Conservation (phyloP, 2,113 vertebrate species). For the Pantherophis guttatus region DNA sequence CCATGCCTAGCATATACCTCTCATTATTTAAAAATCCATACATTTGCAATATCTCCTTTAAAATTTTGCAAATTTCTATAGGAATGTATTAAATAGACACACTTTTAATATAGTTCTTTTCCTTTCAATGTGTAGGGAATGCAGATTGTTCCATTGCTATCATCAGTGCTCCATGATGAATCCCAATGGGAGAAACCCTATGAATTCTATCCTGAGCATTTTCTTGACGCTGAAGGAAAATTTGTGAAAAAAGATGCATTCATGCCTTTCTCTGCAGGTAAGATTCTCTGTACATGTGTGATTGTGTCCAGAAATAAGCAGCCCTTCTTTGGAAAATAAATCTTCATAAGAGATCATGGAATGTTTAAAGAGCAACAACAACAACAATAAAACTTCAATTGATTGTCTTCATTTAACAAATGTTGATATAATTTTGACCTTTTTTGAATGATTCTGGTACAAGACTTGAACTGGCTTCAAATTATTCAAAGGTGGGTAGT, state of each 20-base stretch:
- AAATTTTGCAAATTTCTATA: background rate
- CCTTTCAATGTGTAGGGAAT: constrained; percentile 49
- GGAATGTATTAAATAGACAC: background rate
- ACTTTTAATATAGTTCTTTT: background rate
- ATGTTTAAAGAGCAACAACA: no score
- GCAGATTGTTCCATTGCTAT: constrained; percentile 47
- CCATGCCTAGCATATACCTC: background rate
- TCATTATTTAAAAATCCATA: background rate
- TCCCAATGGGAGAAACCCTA: constrained; percentile 66
- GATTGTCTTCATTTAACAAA: background rate
- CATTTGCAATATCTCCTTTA: background rate
- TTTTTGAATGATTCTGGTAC: background rate
- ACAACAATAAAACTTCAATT: background rate
- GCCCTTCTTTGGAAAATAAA: no score
- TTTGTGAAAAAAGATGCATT: constrained; percentile 73
- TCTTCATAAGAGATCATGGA: no score
- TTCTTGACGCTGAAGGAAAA: constrained; percentile 61
- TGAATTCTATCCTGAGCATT: constrained; percentile 69
- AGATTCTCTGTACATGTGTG: background rate
- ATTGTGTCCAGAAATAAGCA: background rate
- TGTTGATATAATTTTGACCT: background rate
- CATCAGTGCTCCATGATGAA: constrained; percentile 66
- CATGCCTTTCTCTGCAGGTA: constrained; percentile 71
- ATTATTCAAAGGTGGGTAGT: background rate
- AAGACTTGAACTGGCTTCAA: background rate